Evolutionary conservation across 2,113 vertebrate genomes (phyloP), one percentile per base, ranked within the genome.

Genomic region (Callocephalon fimbriatum): DNA sequence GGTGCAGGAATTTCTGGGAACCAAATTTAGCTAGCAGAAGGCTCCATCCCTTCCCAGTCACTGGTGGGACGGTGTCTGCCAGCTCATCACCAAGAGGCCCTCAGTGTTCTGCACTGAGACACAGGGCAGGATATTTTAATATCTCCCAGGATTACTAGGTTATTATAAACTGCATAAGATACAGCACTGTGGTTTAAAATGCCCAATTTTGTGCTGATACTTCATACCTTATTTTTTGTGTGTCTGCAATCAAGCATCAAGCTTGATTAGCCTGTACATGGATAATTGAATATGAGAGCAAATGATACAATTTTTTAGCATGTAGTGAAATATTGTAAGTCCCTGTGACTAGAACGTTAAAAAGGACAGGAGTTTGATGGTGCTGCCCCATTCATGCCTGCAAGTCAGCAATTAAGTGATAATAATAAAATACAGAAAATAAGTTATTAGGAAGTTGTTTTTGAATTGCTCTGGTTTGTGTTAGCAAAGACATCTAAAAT

Each of bases 401-500:
- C 1, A 7, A 74, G 80, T 37, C 2, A 3, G 18, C 44, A 83
- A 63, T 51, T 77, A 81, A 44, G 9, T 37, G 23, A 74, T 70
- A 91, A 56, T 25, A 91, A 80, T 31, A 67, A 88, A 94, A 94
- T 47, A 44, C 5, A 63, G 72, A 77, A 89, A 90, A 79, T 44
- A 77, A 75, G 14, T 56, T 91, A 63, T 74, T 84, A 88, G 15
- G 61, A 73, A 83, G 53, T 29, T 77, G 9, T 25, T 56, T 70
- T 88, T 86, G 90, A 86, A 84, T 84, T 47, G 51, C 59, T 87
- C 15, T 40, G 40, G 11, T 73, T 77, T 82, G 45, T 83, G 65
- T 35, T 81, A 71, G 78, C 61, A 86, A 61, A 91, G 82, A 94
- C 54, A 63, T 83, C n/a, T 94, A 77, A 95, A 86, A 61, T 20